Evolutionary conservation across 1,140 invertebrate species (phyloP).

Genomic region (Ceratina japonica): DNA sequence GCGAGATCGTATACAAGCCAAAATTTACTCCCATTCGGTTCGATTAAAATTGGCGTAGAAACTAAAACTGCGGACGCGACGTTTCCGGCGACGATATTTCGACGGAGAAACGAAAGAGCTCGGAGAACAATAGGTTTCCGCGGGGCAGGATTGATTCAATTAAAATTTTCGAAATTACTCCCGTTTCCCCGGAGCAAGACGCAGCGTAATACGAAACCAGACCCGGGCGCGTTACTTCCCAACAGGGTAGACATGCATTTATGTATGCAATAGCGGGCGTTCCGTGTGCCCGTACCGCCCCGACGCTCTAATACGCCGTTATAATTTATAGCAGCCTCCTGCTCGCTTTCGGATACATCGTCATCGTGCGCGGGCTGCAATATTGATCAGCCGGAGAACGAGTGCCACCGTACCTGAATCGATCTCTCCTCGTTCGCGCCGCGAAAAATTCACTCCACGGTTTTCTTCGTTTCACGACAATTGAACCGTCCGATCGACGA

Average conservation of each 20-base stretch:
- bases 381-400: slow-evolving; percentile 16
- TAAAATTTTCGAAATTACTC: slow-evolving; percentile 11
- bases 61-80: too few relatives aligned
- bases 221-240: not conserved
- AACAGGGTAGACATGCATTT: slow-evolving; percentile 32
- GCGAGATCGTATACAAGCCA: too few relatives aligned
- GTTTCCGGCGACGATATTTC: too few relatives aligned
- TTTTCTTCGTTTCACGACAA: too few relatives aligned
- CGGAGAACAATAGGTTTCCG: not conserved
- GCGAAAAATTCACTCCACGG: not conserved
- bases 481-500: too few relatives aligned
- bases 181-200: not conserved
- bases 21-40: too few relatives aligned
- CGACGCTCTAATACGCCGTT: slow-evolving; percentile 23
- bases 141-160: not conserved
- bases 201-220: not conserved
- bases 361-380: not conserved
- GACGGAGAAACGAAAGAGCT: too few relatives aligned
- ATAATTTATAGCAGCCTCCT: slow-evolving; percentile 31
- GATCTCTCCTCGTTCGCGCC: not conserved
- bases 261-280: slow-evolving; percentile 36
- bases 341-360: slow-evolving; percentile 29
- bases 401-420: not conserved
- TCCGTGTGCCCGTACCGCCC: not conserved
- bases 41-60: too few relatives aligned